These are phyloP conservation scores for Meda fulgida DNA, from an alignment of 2,797 vertebrate genomes.

Conservation along the genomic window DNA sequence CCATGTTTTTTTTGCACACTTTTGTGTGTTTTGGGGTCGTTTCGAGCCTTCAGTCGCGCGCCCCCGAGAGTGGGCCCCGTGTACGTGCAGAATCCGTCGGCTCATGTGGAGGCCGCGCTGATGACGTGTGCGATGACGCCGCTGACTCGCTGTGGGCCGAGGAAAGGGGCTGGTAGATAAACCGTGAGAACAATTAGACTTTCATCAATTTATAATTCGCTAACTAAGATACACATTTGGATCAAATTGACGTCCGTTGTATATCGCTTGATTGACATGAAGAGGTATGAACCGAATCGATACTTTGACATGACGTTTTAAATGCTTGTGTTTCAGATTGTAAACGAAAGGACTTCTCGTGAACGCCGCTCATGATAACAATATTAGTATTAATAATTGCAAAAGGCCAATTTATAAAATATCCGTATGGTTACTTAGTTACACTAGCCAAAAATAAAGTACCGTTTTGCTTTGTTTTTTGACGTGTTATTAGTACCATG, in stretches of 20 bases:
- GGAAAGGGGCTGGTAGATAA: not conserved
- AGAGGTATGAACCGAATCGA: slow-evolving; percentile 49
- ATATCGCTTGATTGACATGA: slow-evolving; percentile 19
- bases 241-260: not conserved
- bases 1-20: not conserved
- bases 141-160: not conserved
- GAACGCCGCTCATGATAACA: not conserved
- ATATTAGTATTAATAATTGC: not conserved
- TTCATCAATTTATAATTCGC: slow-evolving; percentile 1
- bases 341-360: not conserved
- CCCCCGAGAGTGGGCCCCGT: slow-evolving; percentile 34
- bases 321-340: not conserved
- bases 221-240: not conserved
- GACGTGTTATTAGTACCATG: not conserved
- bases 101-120: slow-evolving; percentile 41
- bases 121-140: slow-evolving; percentile 26
- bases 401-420: not conserved
- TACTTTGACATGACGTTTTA: not conserved
- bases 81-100: slow-evolving; percentile 61
- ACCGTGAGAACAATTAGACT: slow-evolving; percentile 30
- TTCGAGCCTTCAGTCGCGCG: not conserved
- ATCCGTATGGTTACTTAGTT: not conserved
- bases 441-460: not conserved
- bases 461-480: not conserved
- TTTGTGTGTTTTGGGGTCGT: not conserved